Conservation (phyloP, 2,113 vertebrate species). For the Raja brachyura region DNA sequence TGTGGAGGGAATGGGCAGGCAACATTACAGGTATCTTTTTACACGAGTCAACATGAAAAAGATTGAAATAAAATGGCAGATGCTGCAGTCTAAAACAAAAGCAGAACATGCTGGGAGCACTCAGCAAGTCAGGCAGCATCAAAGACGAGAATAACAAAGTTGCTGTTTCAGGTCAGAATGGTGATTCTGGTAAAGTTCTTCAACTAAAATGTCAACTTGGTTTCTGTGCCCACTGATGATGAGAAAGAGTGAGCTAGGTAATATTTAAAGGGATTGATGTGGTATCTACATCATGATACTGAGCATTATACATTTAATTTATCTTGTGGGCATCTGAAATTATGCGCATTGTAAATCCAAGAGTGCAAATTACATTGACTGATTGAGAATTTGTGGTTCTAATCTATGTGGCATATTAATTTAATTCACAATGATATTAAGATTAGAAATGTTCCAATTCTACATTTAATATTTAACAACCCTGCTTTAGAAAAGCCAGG, state of each 20-base stretch:
- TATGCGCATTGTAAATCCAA: not conserved
- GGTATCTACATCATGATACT: not conserved
- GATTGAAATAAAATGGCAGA: no score
- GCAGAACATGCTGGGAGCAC: no score
- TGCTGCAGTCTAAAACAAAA: no score
- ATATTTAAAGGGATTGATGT: not conserved
- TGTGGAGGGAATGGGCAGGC: no score
- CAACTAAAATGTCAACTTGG: no score
- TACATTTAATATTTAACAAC: not conserved
- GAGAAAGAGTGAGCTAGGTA: not conserved
- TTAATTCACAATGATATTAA: not conserved
- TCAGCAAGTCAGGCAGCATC: no score
- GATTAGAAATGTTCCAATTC: not conserved
- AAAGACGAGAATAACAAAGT: no score
- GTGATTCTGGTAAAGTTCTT: no score
- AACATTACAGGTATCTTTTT: no score
- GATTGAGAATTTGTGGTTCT: not conserved
- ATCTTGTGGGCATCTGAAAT: not conserved
- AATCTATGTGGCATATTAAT: not conserved
- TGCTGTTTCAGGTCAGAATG: no score
- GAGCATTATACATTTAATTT: not conserved
- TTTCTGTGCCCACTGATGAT: not conserved
- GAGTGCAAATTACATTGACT: not conserved
- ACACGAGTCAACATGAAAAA: no score
- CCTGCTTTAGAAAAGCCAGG: not conserved